Base-by-base conservation (phyloP, 2,888 invertebrate genomes). In the Rotaria magnacalcarata region DNA sequence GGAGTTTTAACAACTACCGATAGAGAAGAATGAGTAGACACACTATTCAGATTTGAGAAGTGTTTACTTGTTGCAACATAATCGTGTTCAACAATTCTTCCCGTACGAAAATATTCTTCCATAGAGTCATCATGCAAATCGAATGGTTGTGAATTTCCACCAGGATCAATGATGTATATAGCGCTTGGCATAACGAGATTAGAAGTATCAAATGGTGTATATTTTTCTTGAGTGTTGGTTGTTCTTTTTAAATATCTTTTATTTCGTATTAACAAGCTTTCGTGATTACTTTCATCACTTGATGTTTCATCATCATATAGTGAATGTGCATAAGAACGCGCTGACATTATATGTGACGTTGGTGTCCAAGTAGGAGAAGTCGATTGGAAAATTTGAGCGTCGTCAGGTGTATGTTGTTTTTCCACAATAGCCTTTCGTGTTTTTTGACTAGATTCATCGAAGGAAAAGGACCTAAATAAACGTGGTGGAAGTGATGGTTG, bases 251-350 rank as follows among this genome's bases (percentile, higher is more conserved):
- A n/a, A n/a, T 41, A 2, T 24, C 24, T 80, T 80, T 80, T 80
- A 80, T 80, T 47, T 80, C 67, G 67, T 34, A 67, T 80, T 47
- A n/a, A n/a, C 47, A 80, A 80, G n/a, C 47, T 80, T 80, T 80
- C 80, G n/a, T 47, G 34, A 34, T 41, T 41, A 67, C 27, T 47
- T 80, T 80, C 80, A 8, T 43, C 43, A 47, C 80, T 47, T 43
- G 80, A 80, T 47, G 80, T 47, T 80, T n/a, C 80, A 47, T 47
- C 47, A 47, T 80, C 47, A n/a, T 80, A 47, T 24, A 7, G 6
- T 80, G 80, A 47, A 24, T 47, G 80, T 11, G n/a, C 0, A 24
- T 24, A 14, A 3, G 4, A 47, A n/a, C 80, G 43, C n/a, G 43
- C 24, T 2, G 47, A 7, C 10, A 24, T 47, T n/a, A 43, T 75